Evolutionary conservation across 2,888 invertebrate species (phyloP), one percentile per base, ranked within the genome.

Genomic region (Apeira syringaria): DNA sequence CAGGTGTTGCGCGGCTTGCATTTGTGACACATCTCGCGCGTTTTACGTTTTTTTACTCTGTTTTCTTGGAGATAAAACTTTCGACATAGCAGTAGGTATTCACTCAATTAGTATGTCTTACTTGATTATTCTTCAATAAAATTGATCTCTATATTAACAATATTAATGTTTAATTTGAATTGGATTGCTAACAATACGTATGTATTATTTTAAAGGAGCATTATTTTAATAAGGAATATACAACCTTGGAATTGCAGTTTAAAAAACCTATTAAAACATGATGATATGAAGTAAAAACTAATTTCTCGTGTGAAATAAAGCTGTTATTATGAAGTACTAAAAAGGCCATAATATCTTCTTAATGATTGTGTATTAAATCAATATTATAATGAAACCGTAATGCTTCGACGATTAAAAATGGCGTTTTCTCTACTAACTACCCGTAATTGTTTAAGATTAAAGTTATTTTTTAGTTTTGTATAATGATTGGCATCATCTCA

Each of bases 271-370:
- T 40, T 32, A 43, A 33, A 4, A 17, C 28, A 25, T 46, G 5
- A 43, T 33, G 25, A 25, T 42, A 49, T 39, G 43, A 47, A 32
- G 34, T 40, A 47, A 55, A 51, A 55, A 41, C 52, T 50, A 52
- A 55, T 55, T 52, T 48, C 38, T 52, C 36, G 33, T 46, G 45
- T 50, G 46, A 50, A 52, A 36, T 52, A 50, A 48, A 49, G 30
- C 53, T 38, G 45, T 43, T 56, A 56, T 53, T 56, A 50, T 47
- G 48, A 46, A 50, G 47, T 37, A 52, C 36, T 55, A 52, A 55
- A 55, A 44, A 45, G 24, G 40, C 26, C 43, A 33, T 55, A 50
- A 46, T 52, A 24, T 36, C 37, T 28, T 30, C 47, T 25, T 52
- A 46, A 49, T 49, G 30, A 47, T 55, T 32, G 47, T 50, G 41